Percentiles rank a stretch among this genome's conserved stretches.
Conservation (phyloP, 2,113 vertebrate species). For the Felis chaus region DNA sequence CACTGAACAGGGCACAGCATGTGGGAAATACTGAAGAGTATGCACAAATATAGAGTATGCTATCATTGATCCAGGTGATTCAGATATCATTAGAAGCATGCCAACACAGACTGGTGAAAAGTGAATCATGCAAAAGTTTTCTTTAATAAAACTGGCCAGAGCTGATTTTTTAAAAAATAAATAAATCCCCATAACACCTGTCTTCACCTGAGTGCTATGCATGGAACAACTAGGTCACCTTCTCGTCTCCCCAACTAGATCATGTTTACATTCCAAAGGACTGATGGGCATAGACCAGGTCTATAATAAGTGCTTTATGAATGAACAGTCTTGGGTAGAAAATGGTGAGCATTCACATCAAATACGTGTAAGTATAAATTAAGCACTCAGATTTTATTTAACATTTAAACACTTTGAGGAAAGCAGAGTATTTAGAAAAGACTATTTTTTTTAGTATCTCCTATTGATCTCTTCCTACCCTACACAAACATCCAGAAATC, state of each 20-base stretch:
- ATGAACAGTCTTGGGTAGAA: not conserved
- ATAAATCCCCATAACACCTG: not conserved
- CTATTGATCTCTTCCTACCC: not conserved
- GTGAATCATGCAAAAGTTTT: not conserved
- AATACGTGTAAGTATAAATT: not conserved
- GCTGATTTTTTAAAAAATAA: not conserved
- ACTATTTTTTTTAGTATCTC: not conserved
- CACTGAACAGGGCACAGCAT: not conserved
- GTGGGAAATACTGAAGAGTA: not conserved
- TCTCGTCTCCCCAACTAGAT: not conserved
- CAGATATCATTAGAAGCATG: not conserved
- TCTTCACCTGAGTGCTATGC: not conserved
- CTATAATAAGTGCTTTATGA: not conserved
- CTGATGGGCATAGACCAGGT: not conserved
- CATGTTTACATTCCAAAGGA: not conserved
- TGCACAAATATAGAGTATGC: not conserved
- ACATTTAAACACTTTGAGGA: not conserved
- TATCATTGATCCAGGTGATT: not conserved
- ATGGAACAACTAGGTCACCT: not conserved
- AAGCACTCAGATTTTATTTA: not conserved
- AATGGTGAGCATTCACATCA: not conserved
- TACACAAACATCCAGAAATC: conserved; percentile 26
- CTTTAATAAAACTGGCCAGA: not conserved
- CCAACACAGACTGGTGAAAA: not conserved
- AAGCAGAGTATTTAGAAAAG: conserved; percentile 21